Evolutionary conservation across 2,113 vertebrate species (phyloP), one percentile per base, ranked within the genome.

Genomic region (Choloepus hoffmanni): DNA sequence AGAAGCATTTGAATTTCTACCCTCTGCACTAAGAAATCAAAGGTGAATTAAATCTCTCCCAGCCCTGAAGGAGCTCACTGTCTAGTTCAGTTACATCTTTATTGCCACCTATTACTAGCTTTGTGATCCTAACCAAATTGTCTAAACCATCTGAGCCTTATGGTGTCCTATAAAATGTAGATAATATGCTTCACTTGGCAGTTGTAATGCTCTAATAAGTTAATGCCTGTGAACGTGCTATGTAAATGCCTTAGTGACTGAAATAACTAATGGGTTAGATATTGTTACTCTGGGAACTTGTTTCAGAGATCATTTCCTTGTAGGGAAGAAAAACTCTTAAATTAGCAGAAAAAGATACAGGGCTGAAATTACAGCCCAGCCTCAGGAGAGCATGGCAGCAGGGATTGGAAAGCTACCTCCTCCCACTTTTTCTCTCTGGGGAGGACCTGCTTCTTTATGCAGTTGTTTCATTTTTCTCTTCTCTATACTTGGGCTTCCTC

Each of bases 41-140:
- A 83, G 78, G 26, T 67, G 78, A 94, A n/a, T 94, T 43, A 53
- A 85, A 86, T 89, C 50, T 81, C 55, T 90, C 73, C 74, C 21
- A 67, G 28, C 18, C 68, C 16, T 92, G 18, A 85, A 83, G n/a
- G 40, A 65, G 30, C 70, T 84, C 18, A 50, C 58, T 60, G 5
- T 55, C 33, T 90, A 89, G 26, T 50, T 79, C 45, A 67, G 7
- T 87, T 92, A 81, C 0, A 18, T 77, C 19, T 43, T 73, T 92
- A 30, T 40, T 62, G 55, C 12, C 21, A 67, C 45, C 36, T 89
- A 24, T 90, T 60, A 73, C 24, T 83, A 67, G 23, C 33, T 78
- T 55, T 74, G 72, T 90, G 79, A 83, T 19, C 43, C 36, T 92
- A 50, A 63, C 79, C 67, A 86, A 85, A 28, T 16, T 9, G 28